Evolutionary conservation across 1,140 invertebrate species (phyloP), one percentile per base, ranked within the genome.

Genomic region (Diachasmimorpha longicaudata): DNA sequence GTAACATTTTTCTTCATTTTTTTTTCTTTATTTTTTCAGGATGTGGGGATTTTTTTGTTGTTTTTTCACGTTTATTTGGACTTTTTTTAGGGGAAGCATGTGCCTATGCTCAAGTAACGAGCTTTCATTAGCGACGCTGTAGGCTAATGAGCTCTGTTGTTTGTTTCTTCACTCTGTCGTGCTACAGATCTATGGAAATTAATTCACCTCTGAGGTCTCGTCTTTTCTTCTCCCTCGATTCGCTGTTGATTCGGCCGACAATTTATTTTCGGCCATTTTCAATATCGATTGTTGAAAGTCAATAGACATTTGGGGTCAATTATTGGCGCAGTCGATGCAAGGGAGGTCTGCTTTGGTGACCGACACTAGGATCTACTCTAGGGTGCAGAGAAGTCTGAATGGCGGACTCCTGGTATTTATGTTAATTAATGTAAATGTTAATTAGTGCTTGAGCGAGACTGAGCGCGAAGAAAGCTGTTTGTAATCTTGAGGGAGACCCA

Each of bases 381-480:
- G 48, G n/a, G 19, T 3, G 48, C 6, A 52, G 9, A 52, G 48
- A n/a, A 52, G 39, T 52, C 48, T 52, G 4, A 46, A 46, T 10
- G 10, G 3, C n/a, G 3, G 11, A 85, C 83, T 82, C 81, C 82
- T 86, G 84, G 85, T 88, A 87, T 87, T 87, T 88, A 88, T 88
- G 86, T 86, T 88, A 88, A 88, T 88, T 88, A 87, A 85, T 85
- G 84, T 87, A 84, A 87, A 87, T 83, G 85, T 87, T 88, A 88
- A 88, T 88, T 88, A 88, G 84, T 84, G 79, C 79, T 81, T 70
- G 72, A 39, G 74, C 23, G 13, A 37, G 72, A 58, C 76, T 37
- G 73, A 39, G 76, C 46, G 23, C 23, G 44, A 66, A 21, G 66
- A 52, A 46, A 44, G 48, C 37, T 71, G 69, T 46, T 46, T 46